phyloP scores from a whole-genome alignment of 2,797 vertebrate species.

The Microctenopoma lineatum region DNA sequence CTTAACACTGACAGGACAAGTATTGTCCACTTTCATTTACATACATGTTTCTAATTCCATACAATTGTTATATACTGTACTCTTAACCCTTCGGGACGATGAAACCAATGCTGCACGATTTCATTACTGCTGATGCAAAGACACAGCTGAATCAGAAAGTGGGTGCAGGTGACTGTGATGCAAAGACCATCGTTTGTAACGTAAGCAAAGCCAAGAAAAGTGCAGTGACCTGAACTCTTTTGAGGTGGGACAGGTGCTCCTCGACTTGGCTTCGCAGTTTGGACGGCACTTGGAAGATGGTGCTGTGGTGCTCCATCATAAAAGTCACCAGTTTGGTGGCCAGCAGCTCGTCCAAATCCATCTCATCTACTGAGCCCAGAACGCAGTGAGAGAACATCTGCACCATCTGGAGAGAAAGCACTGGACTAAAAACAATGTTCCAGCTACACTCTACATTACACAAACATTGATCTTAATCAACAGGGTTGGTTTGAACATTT shows the following conservation, averaged over 20 bases:
- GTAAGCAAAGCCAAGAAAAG: neutral
- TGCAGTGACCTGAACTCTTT: slow-evolving; percentile 88
- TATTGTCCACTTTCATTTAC: neutral
- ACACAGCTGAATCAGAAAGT: neutral
- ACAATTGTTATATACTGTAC: slow-evolving; percentile 1
- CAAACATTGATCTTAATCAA: neutral
- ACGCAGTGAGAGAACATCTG: slow-evolving; percentile 93
- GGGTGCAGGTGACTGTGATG: neutral
- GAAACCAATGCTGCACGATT: neutral
- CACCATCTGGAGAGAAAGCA: slow-evolving; percentile 79
- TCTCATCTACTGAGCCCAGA: slow-evolving; percentile 92
- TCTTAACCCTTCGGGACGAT: neutral
- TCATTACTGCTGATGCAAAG: neutral
- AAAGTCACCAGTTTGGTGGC: slow-evolving; percentile 93
- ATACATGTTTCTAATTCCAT: neutral
- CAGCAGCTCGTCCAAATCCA: slow-evolving; percentile 94
- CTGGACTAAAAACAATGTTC: neutral
- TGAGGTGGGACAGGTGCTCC: slow-evolving; percentile 89
- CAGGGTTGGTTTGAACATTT: neutral
- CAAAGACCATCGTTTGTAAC: neutral
- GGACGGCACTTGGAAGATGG: slow-evolving; percentile 87
- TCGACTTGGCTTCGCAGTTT: slow-evolving; percentile 87
- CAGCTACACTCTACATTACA: neutral
- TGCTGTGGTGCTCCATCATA: slow-evolving; percentile 91
- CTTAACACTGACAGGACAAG: neutral